Conservation (phyloP, 2,888 invertebrate species). For the Hesperia comma region DNA sequence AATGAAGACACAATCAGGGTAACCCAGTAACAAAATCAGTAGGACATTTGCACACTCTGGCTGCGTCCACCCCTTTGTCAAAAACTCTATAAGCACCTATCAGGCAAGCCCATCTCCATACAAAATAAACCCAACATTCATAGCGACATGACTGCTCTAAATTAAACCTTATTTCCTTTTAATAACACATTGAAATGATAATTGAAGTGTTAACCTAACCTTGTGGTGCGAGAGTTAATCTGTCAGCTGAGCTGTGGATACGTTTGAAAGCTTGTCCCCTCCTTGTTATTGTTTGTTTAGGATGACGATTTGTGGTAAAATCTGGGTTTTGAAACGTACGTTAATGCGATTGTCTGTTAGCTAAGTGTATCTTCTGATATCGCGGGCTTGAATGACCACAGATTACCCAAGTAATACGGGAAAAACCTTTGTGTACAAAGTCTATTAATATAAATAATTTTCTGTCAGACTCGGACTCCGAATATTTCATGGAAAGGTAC, state of each 20-base stretch:
- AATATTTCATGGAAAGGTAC: background rate
- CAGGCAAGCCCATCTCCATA: slow-evolving; percentile 46
- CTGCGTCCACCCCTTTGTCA: slow-evolving; percentile 69
- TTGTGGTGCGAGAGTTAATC: slow-evolving; percentile 76
- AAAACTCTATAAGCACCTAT: slow-evolving; percentile 78
- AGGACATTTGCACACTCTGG: slow-evolving; percentile 61
- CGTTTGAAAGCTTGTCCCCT: slow-evolving; percentile 80
- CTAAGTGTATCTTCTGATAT: slow-evolving; percentile 52
- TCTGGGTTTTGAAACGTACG: slow-evolving; percentile 77
- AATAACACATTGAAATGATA: slow-evolving; percentile 27
- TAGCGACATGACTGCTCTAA: slow-evolving; percentile 3
- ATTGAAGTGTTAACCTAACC: slow-evolving; percentile 48
- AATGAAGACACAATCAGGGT: slow-evolving; percentile 28
- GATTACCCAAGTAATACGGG: slow-evolving; percentile 19
- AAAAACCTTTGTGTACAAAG: slow-evolving; percentile 11
- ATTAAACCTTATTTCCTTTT: slow-evolving; percentile 16
- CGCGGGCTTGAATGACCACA: slow-evolving; percentile 26
- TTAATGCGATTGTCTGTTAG: slow-evolving; percentile 78
- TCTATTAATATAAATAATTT: slow-evolving; percentile 4
- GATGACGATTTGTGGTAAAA: slow-evolving; percentile 77
- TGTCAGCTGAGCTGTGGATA: slow-evolving; percentile 80
- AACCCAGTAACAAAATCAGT: slow-evolving; percentile 28
- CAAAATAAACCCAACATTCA: slow-evolving; percentile 15
- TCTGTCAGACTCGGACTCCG: background rate
- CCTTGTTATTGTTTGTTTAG: slow-evolving; percentile 82